Percentiles rank a stretch among this genome's conserved stretches.
phyloP scores from a whole-genome alignment of 1,140 invertebrate species.

The Coelopa frigida region DNA sequence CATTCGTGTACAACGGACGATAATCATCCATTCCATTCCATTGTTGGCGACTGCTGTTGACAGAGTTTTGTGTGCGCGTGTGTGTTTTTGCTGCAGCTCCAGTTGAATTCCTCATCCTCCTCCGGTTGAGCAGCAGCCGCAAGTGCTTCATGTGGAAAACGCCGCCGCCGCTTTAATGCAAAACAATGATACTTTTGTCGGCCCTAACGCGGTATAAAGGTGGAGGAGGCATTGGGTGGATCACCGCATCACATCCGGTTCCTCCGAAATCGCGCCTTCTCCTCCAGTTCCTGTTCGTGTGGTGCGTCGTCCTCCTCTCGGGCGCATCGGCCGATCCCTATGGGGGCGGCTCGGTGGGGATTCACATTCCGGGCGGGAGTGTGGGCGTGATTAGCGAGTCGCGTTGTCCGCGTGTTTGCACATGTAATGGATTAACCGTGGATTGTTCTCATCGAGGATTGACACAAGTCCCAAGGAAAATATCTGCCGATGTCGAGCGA shows the following conservation, averaged over 20 bases:
- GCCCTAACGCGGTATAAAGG: slow-evolving; percentile 10
- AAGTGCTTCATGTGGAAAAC: no score
- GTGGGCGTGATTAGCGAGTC: slow-evolving; percentile 38
- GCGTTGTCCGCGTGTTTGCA: slow-evolving; percentile 70
- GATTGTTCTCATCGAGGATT: slow-evolving; percentile 76
- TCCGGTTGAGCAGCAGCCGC: no score
- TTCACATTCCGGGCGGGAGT: slow-evolving; percentile 39
- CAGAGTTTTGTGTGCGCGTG: no score
- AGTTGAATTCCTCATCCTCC: no score
- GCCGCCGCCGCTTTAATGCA: slow-evolving; percentile 1
- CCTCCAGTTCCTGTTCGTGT: not conserved
- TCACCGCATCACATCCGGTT: no score
- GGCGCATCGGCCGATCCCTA: slow-evolving; percentile 31
- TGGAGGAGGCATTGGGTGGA: not conserved
- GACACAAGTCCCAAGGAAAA: slow-evolving; percentile 66
- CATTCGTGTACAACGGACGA: not conserved
- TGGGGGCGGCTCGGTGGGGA: slow-evolving; percentile 36
- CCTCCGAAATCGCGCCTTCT: not conserved
- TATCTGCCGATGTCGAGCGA: slow-evolving; percentile 69
- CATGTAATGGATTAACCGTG: slow-evolving; percentile 66
- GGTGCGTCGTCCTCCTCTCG: not conserved
- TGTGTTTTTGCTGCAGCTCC: no score
- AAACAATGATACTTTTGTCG: slow-evolving; percentile 2
- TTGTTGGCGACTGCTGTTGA: no score
- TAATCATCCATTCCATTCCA: no score